A percentile compares a stretch with the other conserved stretches of the same genome.
Evolutionary conservation across 2,888 invertebrate species (phyloP).

Genomic region (Dicyrtomina minuta): DNA sequence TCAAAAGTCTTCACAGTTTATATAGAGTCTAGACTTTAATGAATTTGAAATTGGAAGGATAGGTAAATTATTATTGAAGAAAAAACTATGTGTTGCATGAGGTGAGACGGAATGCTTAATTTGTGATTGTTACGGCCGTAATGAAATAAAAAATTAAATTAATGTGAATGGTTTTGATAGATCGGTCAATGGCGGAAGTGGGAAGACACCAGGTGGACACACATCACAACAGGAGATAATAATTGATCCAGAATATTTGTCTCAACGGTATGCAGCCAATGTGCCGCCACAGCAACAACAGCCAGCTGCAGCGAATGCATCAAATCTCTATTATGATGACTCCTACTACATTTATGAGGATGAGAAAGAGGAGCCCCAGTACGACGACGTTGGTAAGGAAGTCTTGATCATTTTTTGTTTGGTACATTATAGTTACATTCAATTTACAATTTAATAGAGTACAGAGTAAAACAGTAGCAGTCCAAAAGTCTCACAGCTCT

Average conservation of each 20-base stretch:
- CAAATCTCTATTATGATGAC: conserved; percentile 42
- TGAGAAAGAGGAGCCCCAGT: conserved; percentile 38
- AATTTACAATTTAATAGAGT: not conserved
- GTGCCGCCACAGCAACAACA: conserved; percentile 26
- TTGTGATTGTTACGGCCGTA: too few relatives aligned
- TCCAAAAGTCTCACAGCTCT: too few relatives aligned
- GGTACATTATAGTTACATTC: too few relatives aligned
- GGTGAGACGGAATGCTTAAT: too few relatives aligned
- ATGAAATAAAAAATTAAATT: not conserved
- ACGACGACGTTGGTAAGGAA: conserved; percentile 36
- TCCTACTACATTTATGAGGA: conserved; percentile 52
- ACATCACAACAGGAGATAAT: conserved; percentile 33
- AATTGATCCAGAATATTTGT: conserved; percentile 40
- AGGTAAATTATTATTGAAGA: too few relatives aligned
- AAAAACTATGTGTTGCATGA: too few relatives aligned
- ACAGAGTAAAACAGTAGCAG: not conserved
- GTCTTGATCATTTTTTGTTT: not conserved
- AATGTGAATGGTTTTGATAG: too few relatives aligned
- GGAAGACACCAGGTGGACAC: conserved; percentile 10
- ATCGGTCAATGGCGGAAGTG: conserved; percentile 29
- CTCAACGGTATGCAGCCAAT: conserved; percentile 48
- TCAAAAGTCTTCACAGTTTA: too few relatives aligned
- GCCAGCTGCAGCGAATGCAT: not conserved
- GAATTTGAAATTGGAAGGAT: too few relatives aligned
- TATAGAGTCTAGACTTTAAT: too few relatives aligned